Evolutionary conservation across 1,140 invertebrate genomes (phyloP).

Genomic region (Saccostrea echinata): DNA sequence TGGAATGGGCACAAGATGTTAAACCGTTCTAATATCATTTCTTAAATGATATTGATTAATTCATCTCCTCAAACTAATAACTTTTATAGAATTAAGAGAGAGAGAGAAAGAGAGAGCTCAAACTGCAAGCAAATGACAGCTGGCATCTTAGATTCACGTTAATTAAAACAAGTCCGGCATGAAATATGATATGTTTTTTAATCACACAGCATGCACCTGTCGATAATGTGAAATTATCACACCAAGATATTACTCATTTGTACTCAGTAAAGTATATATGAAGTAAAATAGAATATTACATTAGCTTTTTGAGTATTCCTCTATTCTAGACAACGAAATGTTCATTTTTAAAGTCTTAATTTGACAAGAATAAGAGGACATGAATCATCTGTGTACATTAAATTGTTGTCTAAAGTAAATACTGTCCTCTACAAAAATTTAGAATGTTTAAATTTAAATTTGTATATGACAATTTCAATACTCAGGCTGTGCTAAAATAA

Average conservation of each 20-base stretch:
- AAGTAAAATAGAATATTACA: too few species aligned
- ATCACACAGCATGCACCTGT: not conserved
- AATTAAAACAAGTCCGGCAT: not conserved
- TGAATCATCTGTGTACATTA: too few species aligned
- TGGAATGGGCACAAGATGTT: too few species aligned
- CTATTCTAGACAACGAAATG: too few species aligned
- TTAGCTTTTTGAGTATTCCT: too few species aligned
- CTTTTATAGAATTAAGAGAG: not conserved
- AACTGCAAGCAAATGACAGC: not conserved
- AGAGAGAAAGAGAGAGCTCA: not conserved
- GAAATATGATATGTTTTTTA: constrained; percentile 20
- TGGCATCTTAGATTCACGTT: not conserved
- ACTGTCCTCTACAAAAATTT: too few species aligned
- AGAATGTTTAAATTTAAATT: too few species aligned
- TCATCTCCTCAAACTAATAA: not conserved
- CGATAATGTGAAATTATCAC: not conserved
- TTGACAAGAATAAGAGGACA: too few species aligned
- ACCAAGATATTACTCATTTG: not conserved
- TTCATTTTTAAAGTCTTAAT: too few species aligned
- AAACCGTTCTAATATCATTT: not conserved
- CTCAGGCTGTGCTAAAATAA: too few species aligned
- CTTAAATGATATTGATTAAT: not conserved
- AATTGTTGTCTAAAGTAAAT: too few species aligned
- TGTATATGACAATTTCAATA: too few species aligned
- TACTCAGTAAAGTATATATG: not conserved